Conservation (phyloP, 2,113 vertebrate species). For the Protomyctophum bolini region DNA sequence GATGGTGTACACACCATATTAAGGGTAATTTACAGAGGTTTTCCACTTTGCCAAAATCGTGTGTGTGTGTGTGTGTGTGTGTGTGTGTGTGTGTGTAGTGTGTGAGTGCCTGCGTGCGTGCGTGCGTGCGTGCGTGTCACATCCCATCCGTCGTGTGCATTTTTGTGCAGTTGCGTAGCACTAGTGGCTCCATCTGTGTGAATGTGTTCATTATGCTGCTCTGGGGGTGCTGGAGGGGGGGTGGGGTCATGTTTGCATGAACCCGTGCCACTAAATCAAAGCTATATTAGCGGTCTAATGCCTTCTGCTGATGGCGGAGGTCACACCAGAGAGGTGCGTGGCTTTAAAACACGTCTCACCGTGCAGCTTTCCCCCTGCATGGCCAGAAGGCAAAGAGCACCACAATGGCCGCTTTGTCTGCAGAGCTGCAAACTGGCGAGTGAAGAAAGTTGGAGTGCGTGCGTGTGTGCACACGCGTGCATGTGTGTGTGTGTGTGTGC, state of each 20-base stretch:
- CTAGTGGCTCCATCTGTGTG: slow-evolving; percentile 22
- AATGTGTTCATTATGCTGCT: slow-evolving; percentile 69
- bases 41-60: background rate
- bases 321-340: slow-evolving; percentile 71
- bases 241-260: slow-evolving; percentile 74
- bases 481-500: slow-evolving; percentile 27
- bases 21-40: background rate
- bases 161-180: background rate
- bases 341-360: slow-evolving; percentile 70
- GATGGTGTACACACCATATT: background rate
- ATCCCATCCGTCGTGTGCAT: slow-evolving; percentile 14
- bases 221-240: background rate
- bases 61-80: too few species aligned
- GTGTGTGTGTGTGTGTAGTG: too few species aligned
- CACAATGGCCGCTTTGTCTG: slow-evolving; percentile 76
- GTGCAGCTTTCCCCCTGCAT: slow-evolving; percentile 62
- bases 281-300: slow-evolving; percentile 72
- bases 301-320: slow-evolving; percentile 64
- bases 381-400: slow-evolving; percentile 51
- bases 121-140: slow-evolving; percentile 23
- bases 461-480: slow-evolving; percentile 11
- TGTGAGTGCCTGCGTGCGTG: slow-evolving; percentile 28
- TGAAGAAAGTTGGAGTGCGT: slow-evolving; percentile 42
- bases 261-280: slow-evolving; percentile 74
- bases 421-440: slow-evolving; percentile 24